Percentiles rank a stretch among this genome's conserved stretches.
These are phyloP conservation scores for Drosophila sucinea DNA, from an alignment of 1,140 invertebrate genomes.

Conservation along the genomic window DNA sequence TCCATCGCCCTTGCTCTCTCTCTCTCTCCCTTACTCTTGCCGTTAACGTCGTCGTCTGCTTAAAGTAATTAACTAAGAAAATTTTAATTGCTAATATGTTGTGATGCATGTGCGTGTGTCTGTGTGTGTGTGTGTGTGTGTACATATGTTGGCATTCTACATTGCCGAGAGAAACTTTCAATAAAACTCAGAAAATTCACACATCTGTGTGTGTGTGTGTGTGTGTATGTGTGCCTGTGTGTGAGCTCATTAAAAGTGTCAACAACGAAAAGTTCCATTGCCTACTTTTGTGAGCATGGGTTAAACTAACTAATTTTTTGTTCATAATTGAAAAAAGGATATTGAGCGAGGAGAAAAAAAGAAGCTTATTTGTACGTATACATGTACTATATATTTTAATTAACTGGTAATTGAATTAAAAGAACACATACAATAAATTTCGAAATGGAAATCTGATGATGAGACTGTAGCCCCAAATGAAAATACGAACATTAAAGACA, in stretches of 20 bases:
- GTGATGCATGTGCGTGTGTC: conserved; percentile 68
- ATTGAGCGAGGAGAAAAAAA: not conserved
- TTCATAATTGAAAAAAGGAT: conserved; percentile 28
- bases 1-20: conserved; percentile 5
- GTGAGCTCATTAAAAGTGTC: conserved; percentile 67
- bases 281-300: conserved; percentile 61
- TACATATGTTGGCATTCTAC: conserved; percentile 39
- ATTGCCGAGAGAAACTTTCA: conserved; percentile 51
- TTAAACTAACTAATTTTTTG: conserved; percentile 62
- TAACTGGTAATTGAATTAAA: conserved; percentile 2
- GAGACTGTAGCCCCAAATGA: not conserved
- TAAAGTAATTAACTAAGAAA: conserved; percentile 83
- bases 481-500: not conserved
- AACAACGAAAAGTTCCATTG: conserved; percentile 41
- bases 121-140: conserved; percentile 29
- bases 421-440: not conserved
- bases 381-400: not conserved
- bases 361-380: no score
- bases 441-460: not conserved
- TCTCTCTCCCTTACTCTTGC: not conserved
- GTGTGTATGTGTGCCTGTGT: conserved; percentile 17
- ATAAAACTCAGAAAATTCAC: conserved; percentile 36
- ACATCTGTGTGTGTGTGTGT: conserved; percentile 9
- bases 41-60: conserved; percentile 61
- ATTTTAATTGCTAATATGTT: conserved; percentile 83